Evolutionary conservation across 2,888 invertebrate genomes (phyloP).

Genomic region (Vanessa cardui): DNA sequence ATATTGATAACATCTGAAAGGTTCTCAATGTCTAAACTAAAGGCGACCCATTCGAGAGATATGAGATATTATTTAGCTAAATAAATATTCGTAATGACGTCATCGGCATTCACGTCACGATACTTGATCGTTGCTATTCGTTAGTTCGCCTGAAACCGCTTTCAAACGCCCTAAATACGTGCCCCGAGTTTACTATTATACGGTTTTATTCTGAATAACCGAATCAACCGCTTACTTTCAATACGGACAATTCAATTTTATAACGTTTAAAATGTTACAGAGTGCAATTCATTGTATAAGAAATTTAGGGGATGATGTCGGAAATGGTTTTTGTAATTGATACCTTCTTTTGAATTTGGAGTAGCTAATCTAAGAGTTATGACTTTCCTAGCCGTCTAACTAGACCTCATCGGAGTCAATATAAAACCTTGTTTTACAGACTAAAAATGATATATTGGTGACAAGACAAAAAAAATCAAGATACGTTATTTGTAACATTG

Average conservation of each 20-base stretch:
- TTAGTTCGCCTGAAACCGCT: constrained; percentile 20
- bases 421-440: too few species aligned
- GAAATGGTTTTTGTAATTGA: too few species aligned
- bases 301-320: neutral
- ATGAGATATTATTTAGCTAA: neutral
- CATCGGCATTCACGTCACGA: constrained; percentile 13
- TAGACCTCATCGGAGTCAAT: too few species aligned
- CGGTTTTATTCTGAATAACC: constrained; percentile 13
- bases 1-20: too few species aligned
- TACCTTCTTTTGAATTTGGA: too few species aligned
- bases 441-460: too few species aligned
- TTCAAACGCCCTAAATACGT: constrained; percentile 21
- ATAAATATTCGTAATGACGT: constrained; percentile 8
- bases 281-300: neutral
- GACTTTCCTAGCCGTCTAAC: too few species aligned
- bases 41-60: too few species aligned
- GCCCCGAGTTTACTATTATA: constrained; percentile 12
- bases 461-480: too few species aligned
- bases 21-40: too few species aligned
- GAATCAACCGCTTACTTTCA: constrained; percentile 10
- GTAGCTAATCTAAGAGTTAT: too few species aligned
- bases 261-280: neutral
- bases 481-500: too few species aligned
- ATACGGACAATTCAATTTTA: constrained; percentile 2
- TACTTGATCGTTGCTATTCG: constrained; percentile 18